Evolutionary conservation across 2,113 vertebrate species (phyloP).

Genomic region (Elephas maximus): DNA sequence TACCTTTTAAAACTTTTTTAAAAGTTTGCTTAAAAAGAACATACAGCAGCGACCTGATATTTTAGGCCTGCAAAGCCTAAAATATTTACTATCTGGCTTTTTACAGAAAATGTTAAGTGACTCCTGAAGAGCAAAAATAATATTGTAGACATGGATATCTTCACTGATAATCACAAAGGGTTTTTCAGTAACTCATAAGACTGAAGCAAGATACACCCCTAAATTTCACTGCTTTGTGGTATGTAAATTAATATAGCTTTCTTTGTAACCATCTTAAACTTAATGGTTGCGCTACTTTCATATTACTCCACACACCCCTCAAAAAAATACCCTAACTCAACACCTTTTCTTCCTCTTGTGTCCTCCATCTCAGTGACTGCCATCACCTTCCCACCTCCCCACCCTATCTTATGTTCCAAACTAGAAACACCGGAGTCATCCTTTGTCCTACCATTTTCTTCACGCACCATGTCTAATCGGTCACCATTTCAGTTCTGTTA

Average conservation of each 20-base stretch:
- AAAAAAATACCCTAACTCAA: background rate
- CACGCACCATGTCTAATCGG: background rate
- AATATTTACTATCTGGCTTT: background rate
- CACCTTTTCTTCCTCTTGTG: background rate
- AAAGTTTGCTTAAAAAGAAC: background rate
- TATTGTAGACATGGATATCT: background rate
- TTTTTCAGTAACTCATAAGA: background rate
- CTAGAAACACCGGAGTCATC: background rate
- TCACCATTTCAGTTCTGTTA: background rate
- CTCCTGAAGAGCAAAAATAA: background rate
- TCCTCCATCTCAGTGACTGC: background rate
- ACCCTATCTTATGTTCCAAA: background rate
- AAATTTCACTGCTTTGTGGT: background rate
- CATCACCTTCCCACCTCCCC: background rate
- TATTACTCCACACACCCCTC: background rate
- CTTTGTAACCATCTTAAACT: background rate
- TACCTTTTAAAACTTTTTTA: background rate
- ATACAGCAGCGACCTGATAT: background rate
- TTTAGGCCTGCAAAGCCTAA: background rate
- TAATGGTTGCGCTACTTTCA: background rate
- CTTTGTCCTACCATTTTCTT: background rate
- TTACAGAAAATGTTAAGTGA: conserved; percentile 13
- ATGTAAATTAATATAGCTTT: background rate
- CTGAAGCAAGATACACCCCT: background rate
- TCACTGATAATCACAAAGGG: background rate